Conservation (phyloP, 2,888 invertebrate species). For the Tinea pellionella region DNA sequence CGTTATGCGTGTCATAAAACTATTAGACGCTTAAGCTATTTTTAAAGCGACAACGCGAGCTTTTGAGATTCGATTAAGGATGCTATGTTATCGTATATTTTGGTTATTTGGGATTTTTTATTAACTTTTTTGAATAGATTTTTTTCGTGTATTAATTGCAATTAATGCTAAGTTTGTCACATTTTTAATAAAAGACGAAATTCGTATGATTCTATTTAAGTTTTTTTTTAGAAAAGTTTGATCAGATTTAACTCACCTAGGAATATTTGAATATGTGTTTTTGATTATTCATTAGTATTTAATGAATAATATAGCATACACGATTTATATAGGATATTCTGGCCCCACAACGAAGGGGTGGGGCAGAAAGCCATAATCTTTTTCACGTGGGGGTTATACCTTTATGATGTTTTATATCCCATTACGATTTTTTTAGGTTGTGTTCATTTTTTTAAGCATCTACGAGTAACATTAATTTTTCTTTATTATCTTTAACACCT, state of each 20-base stretch:
- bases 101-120: not conserved
- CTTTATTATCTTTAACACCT: slow-evolving; percentile 62
- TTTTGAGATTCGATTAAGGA: slow-evolving; percentile 3
- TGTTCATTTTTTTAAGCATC: slow-evolving; percentile 41
- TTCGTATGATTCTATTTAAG: too few relatives aligned
- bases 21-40: slow-evolving; percentile 67
- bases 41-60: slow-evolving; percentile 46
- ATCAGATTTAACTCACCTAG: too few relatives aligned
- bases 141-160: not conserved
- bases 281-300: not conserved
- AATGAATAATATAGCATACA: not conserved
- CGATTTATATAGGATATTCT: slow-evolving; percentile 3
- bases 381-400: slow-evolving; percentile 38
- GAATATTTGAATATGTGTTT: too few relatives aligned
- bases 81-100: not conserved
- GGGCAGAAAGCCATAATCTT: slow-evolving; percentile 48
- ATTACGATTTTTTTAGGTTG: slow-evolving; percentile 52
- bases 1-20: slow-evolving; percentile 68
- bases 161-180: not conserved
- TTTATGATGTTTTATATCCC: slow-evolving; percentile 45
- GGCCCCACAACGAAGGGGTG: slow-evolving; percentile 25
- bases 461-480: slow-evolving; percentile 38
- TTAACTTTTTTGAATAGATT: not conserved
- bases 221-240: too few relatives aligned
- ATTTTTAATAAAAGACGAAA: too few relatives aligned